Conservation (phyloP, 2,113 vertebrate species). For the Gallinago paraguaiae region DNA sequence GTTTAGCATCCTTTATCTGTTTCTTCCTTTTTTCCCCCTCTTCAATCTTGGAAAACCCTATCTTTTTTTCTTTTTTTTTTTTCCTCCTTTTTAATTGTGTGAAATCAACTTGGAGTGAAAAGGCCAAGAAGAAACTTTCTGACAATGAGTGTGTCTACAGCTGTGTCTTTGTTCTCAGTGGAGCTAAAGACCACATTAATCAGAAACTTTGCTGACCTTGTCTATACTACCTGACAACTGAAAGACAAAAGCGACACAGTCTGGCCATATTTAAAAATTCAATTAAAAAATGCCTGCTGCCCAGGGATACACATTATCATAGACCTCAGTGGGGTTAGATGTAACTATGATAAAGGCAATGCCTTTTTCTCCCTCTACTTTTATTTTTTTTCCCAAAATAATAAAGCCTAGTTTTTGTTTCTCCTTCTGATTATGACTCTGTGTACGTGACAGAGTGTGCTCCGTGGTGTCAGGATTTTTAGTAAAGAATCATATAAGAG, state of each 20-base stretch:
- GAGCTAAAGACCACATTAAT: slow-evolving; percentile 51
- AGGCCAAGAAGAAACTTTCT: slow-evolving; percentile 56
- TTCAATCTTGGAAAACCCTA: slow-evolving; percentile 35
- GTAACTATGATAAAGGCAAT: neutral
- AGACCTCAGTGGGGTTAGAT: slow-evolving; percentile 5
- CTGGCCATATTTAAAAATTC: slow-evolving; percentile 61
- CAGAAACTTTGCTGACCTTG: slow-evolving; percentile 58
- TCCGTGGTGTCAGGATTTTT: neutral
- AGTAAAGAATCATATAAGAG: neutral
- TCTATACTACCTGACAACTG: slow-evolving; percentile 65
- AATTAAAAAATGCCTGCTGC: slow-evolving; percentile 70
- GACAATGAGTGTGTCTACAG: slow-evolving; percentile 9
- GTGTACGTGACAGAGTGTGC: neutral
- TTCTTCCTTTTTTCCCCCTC: neutral
- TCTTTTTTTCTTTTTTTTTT: neutral
- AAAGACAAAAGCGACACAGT: slow-evolving; percentile 50
- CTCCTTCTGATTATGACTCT: neutral
- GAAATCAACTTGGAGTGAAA: slow-evolving; percentile 61
- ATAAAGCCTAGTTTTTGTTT: neutral
- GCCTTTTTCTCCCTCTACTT: neutral
- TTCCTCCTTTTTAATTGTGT: slow-evolving; percentile 46
- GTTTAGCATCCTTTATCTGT: slow-evolving; percentile 40
- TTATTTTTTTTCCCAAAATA: neutral
- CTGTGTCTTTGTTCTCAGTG: slow-evolving; percentile 47
- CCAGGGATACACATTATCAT: slow-evolving; percentile 41